Conservation (phyloP, 1,140 invertebrate genomes). For the Calosoma granatense region DNA sequence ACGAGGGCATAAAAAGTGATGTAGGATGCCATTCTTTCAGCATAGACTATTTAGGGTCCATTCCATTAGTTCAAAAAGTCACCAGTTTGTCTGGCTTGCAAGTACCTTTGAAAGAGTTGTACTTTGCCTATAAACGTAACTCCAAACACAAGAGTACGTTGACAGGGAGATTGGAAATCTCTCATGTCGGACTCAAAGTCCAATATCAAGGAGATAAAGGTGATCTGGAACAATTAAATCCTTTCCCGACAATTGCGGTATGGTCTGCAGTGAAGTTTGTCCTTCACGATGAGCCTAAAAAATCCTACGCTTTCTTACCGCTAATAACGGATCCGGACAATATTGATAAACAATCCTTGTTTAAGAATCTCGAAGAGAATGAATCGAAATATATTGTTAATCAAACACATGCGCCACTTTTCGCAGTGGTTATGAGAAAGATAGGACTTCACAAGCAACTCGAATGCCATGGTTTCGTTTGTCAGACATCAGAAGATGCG, state of each 20-base stretch:
- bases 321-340: conserved; percentile 76
- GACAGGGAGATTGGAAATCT: conserved; percentile 56
- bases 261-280: conserved; percentile 81
- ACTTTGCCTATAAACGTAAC: conserved; percentile 51
- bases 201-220: conserved; percentile 45
- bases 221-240: conserved; percentile 50
- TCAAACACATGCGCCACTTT: conserved; percentile 66
- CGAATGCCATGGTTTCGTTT: conserved; percentile 86
- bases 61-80: conserved; percentile 64
- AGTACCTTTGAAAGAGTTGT: conserved; percentile 67
- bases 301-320: conserved; percentile 68
- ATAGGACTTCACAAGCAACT: conserved; percentile 63
- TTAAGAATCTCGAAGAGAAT: conserved; percentile 40
- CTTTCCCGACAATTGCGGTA: conserved; percentile 80
- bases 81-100: conserved; percentile 74
- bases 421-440: conserved; percentile 82
- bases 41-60: conserved; percentile 73
- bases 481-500: conserved; percentile 76
- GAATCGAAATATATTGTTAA: conserved; percentile 42
- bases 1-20: conserved; percentile 32
- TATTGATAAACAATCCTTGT: conserved; percentile 58
- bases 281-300: conserved; percentile 32
- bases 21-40: conserved; percentile 47
- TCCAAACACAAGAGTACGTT: conserved; percentile 36
- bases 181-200: conserved; percentile 53